Evolutionary conservation across 2,113 vertebrate species (phyloP).

Genomic region (Hucho hucho): DNA sequence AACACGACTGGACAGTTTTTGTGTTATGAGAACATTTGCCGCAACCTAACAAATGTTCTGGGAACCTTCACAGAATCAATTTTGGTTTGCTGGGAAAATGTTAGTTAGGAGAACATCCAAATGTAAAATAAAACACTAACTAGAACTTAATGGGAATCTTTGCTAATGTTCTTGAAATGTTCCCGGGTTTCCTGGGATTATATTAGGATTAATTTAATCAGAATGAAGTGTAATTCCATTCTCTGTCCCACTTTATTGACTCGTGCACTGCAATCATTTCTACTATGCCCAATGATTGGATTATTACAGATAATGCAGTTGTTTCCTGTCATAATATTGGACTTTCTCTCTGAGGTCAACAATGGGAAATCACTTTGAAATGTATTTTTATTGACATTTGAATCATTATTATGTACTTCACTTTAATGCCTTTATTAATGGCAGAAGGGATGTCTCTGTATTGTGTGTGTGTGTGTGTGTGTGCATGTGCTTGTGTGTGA

Average conservation of each 20-base stretch:
- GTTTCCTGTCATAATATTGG: conserved; percentile 76
- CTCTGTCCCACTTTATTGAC: conserved; percentile 68
- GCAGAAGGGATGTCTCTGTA: conserved; percentile 48
- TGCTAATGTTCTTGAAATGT: too few relatives aligned
- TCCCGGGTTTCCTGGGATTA: conserved; percentile 14
- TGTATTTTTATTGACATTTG: conserved; percentile 76
- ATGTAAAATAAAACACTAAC: too few relatives aligned
- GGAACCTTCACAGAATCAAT: too few relatives aligned
- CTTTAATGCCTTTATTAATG: conserved; percentile 67
- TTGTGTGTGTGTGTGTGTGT: conserved; percentile 48
- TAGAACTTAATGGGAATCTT: too few relatives aligned
- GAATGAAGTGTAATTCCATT: conserved; percentile 62
- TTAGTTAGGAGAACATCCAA: too few relatives aligned
- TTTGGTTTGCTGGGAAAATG: too few relatives aligned
- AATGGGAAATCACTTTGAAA: conserved; percentile 76
- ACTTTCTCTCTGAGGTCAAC: conserved; percentile 73
- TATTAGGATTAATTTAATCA: conserved; percentile 63
- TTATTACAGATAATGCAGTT: conserved; percentile 81
- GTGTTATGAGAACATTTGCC: too few relatives aligned
- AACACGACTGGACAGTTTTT: too few relatives aligned
- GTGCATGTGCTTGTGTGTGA: conserved; percentile 46
- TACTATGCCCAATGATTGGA: conserved; percentile 70
- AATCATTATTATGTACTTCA: conserved; percentile 68
- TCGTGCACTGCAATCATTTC: conserved; percentile 67
- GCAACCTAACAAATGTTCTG: too few relatives aligned